phyloP scores from a whole-genome alignment of 2,113 vertebrate species.

The Tupaia tana region DNA sequence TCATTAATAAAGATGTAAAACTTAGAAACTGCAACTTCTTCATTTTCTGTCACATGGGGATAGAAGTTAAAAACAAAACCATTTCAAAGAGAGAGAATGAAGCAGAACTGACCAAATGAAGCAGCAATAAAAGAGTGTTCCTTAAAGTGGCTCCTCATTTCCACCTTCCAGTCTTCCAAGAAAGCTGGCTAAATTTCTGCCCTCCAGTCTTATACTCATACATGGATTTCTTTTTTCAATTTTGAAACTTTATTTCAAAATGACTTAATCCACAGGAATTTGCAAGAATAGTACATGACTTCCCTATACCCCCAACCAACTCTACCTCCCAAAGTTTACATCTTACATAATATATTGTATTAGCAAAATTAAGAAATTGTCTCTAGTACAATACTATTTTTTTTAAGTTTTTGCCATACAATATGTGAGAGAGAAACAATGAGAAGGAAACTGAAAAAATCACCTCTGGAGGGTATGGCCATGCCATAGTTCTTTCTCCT shows the following conservation, averaged over 20 bases:
- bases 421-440: too few species aligned
- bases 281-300: not conserved
- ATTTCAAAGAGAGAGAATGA: not conserved
- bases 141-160: not conserved
- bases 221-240: not conserved
- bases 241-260: not conserved
- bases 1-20: not conserved
- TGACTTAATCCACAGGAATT: not conserved
- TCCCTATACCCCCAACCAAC: not conserved
- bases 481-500: too few species aligned
- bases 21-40: not conserved
- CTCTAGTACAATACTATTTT: not conserved
- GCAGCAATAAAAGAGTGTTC: not conserved
- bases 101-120: not conserved
- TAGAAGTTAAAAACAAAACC: not conserved
- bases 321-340: not conserved
- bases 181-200: not conserved
- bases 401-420: too few species aligned
- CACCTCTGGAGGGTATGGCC: too few species aligned
- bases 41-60: not conserved
- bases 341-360: not conserved
- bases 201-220: not conserved
- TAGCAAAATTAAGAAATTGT: not conserved
- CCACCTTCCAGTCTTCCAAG: not conserved
- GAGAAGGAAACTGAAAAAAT: too few species aligned